phyloP scores from a whole-genome alignment of 2,888 invertebrate genomes.

The Megamerina dolium region DNA sequence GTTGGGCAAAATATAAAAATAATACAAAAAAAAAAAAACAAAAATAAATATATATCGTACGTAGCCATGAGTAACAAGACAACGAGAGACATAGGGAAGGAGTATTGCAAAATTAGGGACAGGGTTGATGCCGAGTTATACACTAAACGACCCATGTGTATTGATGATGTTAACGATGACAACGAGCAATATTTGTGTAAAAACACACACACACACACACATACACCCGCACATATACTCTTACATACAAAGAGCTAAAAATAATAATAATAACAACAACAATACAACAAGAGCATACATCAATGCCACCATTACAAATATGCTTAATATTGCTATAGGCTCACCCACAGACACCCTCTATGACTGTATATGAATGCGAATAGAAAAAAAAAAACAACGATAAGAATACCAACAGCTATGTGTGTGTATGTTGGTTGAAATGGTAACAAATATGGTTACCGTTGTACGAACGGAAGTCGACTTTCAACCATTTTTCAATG shows the following conservation, averaged over 20 bases:
- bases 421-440: too few species aligned
- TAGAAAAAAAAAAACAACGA: conserved; percentile 10
- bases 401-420: conserved; percentile 8
- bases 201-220: not conserved
- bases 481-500: conserved; percentile 42
- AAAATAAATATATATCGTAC: too few species aligned
- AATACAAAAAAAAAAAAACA: too few species aligned
- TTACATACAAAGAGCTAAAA: conserved; percentile 7
- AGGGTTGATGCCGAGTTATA: too few species aligned
- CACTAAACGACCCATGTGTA: conserved; percentile 10
- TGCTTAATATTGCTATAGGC: too few species aligned
- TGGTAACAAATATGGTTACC: conserved; percentile 28
- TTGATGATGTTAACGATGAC: conserved; percentile 10
- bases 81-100: too few species aligned
- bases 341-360: not conserved
- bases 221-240: too few species aligned
- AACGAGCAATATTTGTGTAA: conserved; percentile 1
- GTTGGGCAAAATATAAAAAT: too few species aligned
- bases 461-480: conserved; percentile 36
- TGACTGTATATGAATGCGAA: not conserved
- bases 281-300: conserved; percentile 2
- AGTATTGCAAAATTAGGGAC: too few species aligned
- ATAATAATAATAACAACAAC: conserved; percentile 4
- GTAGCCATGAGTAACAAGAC: too few species aligned
- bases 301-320: too few species aligned